These are phyloP conservation scores for Mythimna loreyi DNA, from an alignment of 2,888 invertebrate genomes.

Conservation along the genomic window DNA sequence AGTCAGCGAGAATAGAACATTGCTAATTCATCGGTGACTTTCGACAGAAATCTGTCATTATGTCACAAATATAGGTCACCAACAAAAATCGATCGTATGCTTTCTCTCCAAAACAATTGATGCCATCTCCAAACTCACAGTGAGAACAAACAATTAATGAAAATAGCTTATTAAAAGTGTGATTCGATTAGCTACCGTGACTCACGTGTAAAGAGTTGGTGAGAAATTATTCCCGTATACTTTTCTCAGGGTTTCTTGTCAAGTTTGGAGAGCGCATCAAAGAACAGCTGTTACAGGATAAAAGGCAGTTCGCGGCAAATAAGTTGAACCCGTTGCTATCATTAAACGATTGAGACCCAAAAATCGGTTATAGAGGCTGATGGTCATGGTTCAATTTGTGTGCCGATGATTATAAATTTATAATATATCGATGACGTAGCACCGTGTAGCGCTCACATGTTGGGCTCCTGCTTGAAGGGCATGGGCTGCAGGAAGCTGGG, in stretches of 20 bases:
- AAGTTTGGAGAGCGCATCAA: background rate
- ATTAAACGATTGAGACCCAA: too few species aligned
- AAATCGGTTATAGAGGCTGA: too few species aligned
- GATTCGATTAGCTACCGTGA: background rate
- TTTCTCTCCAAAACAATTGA: background rate
- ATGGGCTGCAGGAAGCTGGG: slow-evolving; percentile 73
- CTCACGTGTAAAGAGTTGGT: too few species aligned
- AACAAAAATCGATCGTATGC: background rate
- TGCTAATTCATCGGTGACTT: background rate
- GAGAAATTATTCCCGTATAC: background rate
- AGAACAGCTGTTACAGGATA: background rate
- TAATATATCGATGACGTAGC: slow-evolving; percentile 9
- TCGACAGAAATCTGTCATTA: background rate
- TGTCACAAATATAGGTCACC: background rate
- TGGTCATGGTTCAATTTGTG: too few species aligned
- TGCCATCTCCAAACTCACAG: background rate
- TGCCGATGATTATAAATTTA: too few species aligned
- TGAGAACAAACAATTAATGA: background rate
- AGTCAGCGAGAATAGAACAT: background rate
- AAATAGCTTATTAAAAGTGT: background rate
- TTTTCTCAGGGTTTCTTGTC: background rate
- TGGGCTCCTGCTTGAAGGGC: slow-evolving; percentile 88
- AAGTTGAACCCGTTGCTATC: too few species aligned
- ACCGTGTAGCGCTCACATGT: slow-evolving; percentile 74
- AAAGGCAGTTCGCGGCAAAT: slow-evolving; percentile 3